Evolutionary conservation across 2,888 invertebrate species (phyloP).

Genomic region (Drosophila nr. perissopoda): DNA sequence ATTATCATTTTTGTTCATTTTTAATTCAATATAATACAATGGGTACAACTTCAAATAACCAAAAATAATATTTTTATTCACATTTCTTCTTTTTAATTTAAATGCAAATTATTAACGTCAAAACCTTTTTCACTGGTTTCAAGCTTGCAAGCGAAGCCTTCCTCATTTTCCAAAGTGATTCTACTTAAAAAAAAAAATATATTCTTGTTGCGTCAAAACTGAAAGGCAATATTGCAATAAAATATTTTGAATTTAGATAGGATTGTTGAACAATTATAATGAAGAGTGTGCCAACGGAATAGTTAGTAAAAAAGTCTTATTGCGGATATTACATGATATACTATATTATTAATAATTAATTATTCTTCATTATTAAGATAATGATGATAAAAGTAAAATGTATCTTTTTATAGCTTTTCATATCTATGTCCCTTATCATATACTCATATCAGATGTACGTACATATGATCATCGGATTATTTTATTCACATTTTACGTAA

Average conservation of each 20-base stretch:
- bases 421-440: neutral
- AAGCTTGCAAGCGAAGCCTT: neutral
- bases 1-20: too few species aligned
- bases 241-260: neutral
- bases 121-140: neutral
- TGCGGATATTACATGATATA: neutral
- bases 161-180: neutral
- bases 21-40: neutral
- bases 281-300: neutral
- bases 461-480: neutral
- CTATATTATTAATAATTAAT: too few species aligned
- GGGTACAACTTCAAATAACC: neutral
- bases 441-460: neutral
- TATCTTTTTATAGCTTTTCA: neutral
- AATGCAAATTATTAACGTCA: too few species aligned
- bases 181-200: neutral
- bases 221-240: neutral
- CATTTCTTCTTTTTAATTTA: neutral
- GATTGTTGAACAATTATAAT: neutral
- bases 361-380: neutral
- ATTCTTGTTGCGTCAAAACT: neutral
- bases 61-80: neutral
- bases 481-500: neutral
- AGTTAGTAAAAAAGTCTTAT: neutral
- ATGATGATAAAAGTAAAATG: neutral